phyloP scores from a whole-genome alignment of 2,113 vertebrate genomes.

The Malurus alboscapulatus region DNA sequence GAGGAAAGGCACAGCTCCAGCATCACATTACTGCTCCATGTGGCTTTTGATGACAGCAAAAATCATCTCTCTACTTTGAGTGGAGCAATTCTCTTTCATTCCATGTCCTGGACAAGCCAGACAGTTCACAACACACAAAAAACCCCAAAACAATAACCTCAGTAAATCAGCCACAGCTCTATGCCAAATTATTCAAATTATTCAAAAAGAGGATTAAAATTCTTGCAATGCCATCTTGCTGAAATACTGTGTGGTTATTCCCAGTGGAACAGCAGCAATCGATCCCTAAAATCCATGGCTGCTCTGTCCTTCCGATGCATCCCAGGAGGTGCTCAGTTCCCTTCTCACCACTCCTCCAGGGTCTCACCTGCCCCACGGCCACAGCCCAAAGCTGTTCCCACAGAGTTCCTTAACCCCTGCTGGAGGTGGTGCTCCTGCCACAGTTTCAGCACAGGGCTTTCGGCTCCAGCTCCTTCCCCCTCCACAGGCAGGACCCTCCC shows the following conservation, averaged over 20 bases:
- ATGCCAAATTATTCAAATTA: constrained; percentile 1
- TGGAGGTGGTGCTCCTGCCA: background rate
- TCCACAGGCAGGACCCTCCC: background rate
- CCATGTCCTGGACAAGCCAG: background rate
- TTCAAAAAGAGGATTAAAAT: constrained; percentile 43
- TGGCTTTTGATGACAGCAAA: background rate
- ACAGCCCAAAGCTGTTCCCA: background rate
- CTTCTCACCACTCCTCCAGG: background rate
- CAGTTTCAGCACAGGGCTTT: background rate
- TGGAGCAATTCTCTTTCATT: background rate
- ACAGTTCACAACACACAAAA: background rate
- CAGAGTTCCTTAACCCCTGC: background rate
- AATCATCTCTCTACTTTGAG: background rate
- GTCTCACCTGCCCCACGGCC: background rate
- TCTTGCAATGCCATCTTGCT: background rate
- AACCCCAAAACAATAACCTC: background rate
- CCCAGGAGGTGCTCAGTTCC: background rate
- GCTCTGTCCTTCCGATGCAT: background rate
- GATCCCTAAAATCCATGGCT: background rate
- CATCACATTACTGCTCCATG: accelerated
- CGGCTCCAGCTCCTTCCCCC: background rate
- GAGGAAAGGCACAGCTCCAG: background rate
- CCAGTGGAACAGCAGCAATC: background rate
- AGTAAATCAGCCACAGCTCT: background rate
- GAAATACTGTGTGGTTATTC: background rate